These are phyloP conservation scores for Therioaphis trifolii DNA, from an alignment of 2,888 invertebrate species.

Conservation along the genomic window DNA sequence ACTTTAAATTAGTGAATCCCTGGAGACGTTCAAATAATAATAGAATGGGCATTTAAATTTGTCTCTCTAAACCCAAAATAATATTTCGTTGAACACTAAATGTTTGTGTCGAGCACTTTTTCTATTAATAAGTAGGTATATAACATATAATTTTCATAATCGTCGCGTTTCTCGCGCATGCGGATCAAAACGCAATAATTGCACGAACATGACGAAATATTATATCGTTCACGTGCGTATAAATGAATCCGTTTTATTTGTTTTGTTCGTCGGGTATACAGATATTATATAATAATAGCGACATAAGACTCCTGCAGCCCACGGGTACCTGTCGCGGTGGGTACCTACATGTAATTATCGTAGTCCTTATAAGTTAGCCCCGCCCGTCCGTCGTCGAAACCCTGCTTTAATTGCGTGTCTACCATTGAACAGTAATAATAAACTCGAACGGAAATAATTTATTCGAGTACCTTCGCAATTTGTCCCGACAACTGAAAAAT, in stretches of 20 bases:
- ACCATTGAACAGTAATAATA: background rate
- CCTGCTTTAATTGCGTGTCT: conserved; percentile 18
- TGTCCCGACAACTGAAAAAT: background rate
- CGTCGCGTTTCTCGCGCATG: background rate
- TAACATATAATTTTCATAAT: no score
- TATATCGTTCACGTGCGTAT: background rate
- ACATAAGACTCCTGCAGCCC: background rate
- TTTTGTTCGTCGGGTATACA: background rate
- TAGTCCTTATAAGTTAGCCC: background rate
- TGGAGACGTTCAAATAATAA: background rate
- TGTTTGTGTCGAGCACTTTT: no score
- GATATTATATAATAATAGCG: background rate
- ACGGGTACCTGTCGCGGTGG: background rate
- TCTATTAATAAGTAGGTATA: no score
- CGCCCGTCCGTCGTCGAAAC: background rate
- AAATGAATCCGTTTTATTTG: background rate
- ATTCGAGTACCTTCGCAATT: background rate
- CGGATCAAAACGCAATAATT: background rate
- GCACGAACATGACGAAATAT: background rate
- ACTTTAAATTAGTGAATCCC: conserved; percentile 24
- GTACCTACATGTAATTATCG: conserved; percentile 4
- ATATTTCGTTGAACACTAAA: no score
- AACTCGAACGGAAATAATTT: background rate
- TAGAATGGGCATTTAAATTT: background rate
- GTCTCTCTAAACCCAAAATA: no score